Base-by-base conservation (phyloP, 2,888 invertebrate genomes). In the Diadromus collaris region DNA sequence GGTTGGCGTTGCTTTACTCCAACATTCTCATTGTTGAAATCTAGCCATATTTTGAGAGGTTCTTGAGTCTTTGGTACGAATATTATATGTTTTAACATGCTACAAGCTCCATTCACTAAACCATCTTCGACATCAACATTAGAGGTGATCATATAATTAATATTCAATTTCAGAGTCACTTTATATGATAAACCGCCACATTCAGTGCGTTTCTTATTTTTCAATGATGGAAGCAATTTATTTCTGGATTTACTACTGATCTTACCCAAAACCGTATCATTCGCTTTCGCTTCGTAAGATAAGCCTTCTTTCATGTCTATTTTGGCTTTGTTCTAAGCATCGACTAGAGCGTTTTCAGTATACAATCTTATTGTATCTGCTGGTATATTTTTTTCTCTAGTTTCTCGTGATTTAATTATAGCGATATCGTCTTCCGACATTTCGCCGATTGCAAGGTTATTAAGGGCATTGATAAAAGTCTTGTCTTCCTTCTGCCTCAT, bases 401-500 rank as follows among this genome's bases (percentile, higher is more conserved):
- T 79, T 32, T 29, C 29, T 60, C 84, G 73, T 58, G 38, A 74
- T 79, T 81, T 76, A 9, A 86, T 64, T 21, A 85, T 27, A 10
- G 51, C 13, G n/a, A 83, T 73, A 61, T 87, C 85, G 1, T 76
- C 71, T n/a, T 81, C 72, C 10, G 83, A 81, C 78, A 85, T 80
- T 48, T 32, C 32, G 6, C 32, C 32, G 6, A 32, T 32, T 32
- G 32, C 32, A 56, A 86, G 68, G 64, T 86, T 80, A 56, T 86
- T 87, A 6, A 87, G 63, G 6, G 83, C 84, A 48, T 68, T 48
- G 10, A 83, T 82, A 19, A 86, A 88, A 13, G n/a, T 24, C 64
- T 54, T 51, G 34, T 86, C 85, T 65, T 83, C 80, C 82, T 83
- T 83, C 80, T 88, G 87, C 63, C 87, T 68, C 85, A 87, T 86